Evolutionary conservation across 2,888 invertebrate species (phyloP).

Genomic region (Macropis europaea): DNA sequence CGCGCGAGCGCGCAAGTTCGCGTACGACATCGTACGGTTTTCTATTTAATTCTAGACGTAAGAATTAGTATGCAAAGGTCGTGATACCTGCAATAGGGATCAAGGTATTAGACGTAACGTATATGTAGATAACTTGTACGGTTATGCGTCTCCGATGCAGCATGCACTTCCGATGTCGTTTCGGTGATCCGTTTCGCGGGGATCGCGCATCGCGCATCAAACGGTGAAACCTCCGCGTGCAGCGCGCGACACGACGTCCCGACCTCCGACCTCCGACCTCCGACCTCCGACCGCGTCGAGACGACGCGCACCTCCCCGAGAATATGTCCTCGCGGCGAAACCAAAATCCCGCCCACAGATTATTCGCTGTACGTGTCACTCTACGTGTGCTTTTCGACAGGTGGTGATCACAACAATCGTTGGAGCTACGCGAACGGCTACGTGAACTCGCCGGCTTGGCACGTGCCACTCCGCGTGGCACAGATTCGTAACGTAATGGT

Average conservation of each 20-base stretch:
- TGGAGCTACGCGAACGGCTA: constrained; percentile 79
- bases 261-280: no score
- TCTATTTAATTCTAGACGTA: constrained; percentile 42
- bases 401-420: constrained; percentile 79
- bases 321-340: no score
- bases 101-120: constrained; percentile 62
- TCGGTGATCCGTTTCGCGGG: not conserved
- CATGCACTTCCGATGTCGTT: not conserved
- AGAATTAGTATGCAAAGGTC: constrained; percentile 57
- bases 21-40: constrained; percentile 14
- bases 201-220: no score
- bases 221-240: no score
- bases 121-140: constrained; percentile 45
- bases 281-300: no score
- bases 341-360: no score
- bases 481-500: constrained; percentile 80
- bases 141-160: constrained; percentile 22
- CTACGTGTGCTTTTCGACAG: constrained; percentile 76
- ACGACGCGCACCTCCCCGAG: no score
- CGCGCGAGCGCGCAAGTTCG: not conserved
- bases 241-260: not conserved
- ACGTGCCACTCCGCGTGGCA: constrained; percentile 78
- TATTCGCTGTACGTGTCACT: constrained; percentile 42
- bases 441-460: constrained; percentile 79
- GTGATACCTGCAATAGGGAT: constrained; percentile 68